These are phyloP conservation scores for Fabriciana adippe DNA, from an alignment of 2,888 invertebrate species.

Conservation along the genomic window DNA sequence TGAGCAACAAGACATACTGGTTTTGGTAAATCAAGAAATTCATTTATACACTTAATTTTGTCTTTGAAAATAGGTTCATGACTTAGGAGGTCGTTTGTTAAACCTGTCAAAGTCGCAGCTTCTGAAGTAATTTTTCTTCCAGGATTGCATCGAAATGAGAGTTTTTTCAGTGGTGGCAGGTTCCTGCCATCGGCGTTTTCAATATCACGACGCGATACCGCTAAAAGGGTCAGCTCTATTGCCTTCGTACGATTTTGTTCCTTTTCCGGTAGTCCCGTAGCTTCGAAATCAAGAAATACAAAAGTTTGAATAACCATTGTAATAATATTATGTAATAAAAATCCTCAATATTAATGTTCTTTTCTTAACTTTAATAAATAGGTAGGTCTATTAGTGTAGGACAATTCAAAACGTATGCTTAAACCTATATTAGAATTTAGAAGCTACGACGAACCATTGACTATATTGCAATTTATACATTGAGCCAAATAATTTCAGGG, in stretches of 20 bases:
- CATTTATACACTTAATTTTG: constrained; percentile 79
- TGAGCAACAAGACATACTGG: constrained; percentile 92
- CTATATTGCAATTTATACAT: too few species aligned
- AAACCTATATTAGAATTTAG: too few species aligned
- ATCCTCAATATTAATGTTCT: too few species aligned
- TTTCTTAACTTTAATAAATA: too few species aligned
- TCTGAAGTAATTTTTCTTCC: constrained; percentile 72
- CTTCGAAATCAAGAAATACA: constrained; percentile 88
- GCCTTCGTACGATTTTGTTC: constrained; percentile 82
- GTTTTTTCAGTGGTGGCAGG: constrained; percentile 85
- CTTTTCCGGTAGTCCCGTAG: constrained; percentile 85
- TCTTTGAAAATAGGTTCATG: constrained; percentile 83
- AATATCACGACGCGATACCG: constrained; percentile 81
- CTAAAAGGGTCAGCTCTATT: constrained; percentile 86
- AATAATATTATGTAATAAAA: not conserved
- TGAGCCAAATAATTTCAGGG: too few species aligned
- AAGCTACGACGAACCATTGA: too few species aligned
- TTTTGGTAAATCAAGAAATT: constrained; percentile 84
- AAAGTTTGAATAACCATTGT: constrained; percentile 76
- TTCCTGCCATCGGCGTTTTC: constrained; percentile 48
- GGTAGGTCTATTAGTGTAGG: too few species aligned
- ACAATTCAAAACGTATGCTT: too few species aligned
- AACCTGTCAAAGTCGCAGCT: constrained; percentile 77
- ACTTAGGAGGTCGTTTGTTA: constrained; percentile 86
- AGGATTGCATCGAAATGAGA: constrained; percentile 87